Evolutionary conservation across 1,140 invertebrate genomes (phyloP), one percentile per base, ranked within the genome.

Genomic region (Acyrthosiphon pisum): DNA sequence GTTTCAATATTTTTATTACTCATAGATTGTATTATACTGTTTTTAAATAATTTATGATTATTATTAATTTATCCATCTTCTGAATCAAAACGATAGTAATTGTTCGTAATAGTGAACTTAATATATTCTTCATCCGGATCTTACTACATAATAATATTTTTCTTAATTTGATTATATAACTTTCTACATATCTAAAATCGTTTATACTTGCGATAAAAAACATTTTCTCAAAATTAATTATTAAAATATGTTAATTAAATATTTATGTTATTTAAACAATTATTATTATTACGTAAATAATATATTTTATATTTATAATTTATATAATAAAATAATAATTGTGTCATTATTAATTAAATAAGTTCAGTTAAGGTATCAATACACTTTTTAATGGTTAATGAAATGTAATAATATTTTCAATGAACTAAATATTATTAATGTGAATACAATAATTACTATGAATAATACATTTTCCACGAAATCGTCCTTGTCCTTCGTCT

Each of bases 401-500:
- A 90, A 90, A 90, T 90, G 26, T 90, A 90, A 60, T 56, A 37
- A 23, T 90, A 90, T 30, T 60, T 90, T 90, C 88, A 90, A 60
- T 90, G 50, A 90, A 90, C 88, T 60, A 44, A 41, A 90, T 90
- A 90, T 30, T 90, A 60, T 26, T 90, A 37, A 44, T 60, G 53
- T 56, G 88, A 90, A 60, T 90, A 90, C 53, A 90, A 60, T 90
- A 90, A 90, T 90, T 37, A 48, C 20, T 46, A 81, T 91, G 68
- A 81, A 53, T 91, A 81, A 91, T 91, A 48, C 20, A 81, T 81
- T 91, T 91, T 46, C 60, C 18, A 76, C 37, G 46, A 76, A 91
- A 91, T 81, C 30, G 90, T 91, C 90, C 90, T 91, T 91, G 90
- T 91, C 90, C 90, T 91, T 91, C 90, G 68, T 81, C 41, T 91